Base-by-base conservation (phyloP, 2,113 vertebrate species). In the Piaya cayana region DNA sequence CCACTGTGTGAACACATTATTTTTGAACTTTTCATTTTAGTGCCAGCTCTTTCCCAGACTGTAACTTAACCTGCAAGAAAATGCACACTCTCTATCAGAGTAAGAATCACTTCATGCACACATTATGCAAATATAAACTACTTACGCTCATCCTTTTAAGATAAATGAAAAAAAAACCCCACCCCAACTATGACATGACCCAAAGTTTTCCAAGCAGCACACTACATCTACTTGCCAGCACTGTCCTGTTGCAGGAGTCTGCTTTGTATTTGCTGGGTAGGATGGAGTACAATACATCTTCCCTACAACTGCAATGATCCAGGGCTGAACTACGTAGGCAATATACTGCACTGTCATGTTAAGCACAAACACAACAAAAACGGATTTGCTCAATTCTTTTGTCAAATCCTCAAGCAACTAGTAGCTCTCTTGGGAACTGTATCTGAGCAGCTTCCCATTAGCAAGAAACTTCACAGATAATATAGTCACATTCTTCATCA, bases 51-150 rank as follows among this genome's bases (percentile, higher is more conserved):
- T 75, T 60, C 34, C 25, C 49, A 58, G 23, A n/a, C 36, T 39
- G 12, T 39, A 95, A 68, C 20, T 56, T 11, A 79, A 79, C 15
- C 69, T 82, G 45, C 34, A 87, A 75, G 58, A 85, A 93, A 88
- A 60, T 0, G 82, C 27, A 18, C 37, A 50, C 45, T 49, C 12
- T 59, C 21, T 70, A 58, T 12, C 25, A 8, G 12, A 92, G 12
- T 53, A 76, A 76, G 43, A 82, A 72, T 71, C 21, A 56, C 12
- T 15, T 76, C 0, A 0, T 25, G 4, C 21, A 30, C 8, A 16
- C 4, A 12, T 53, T 59, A 69, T 34, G 34, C 50, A 89, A 79
- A 71, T 42, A 60, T 5, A 26, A 71, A 20, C 42, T 5, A 22
- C 39, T 77, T 69, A 77, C 29, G 47, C 15, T 77, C 18, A 75